Evolutionary conservation across 2,888 invertebrate species (phyloP), one percentile per base, ranked within the genome.

Genomic region (Tenthredo amoena): DNA sequence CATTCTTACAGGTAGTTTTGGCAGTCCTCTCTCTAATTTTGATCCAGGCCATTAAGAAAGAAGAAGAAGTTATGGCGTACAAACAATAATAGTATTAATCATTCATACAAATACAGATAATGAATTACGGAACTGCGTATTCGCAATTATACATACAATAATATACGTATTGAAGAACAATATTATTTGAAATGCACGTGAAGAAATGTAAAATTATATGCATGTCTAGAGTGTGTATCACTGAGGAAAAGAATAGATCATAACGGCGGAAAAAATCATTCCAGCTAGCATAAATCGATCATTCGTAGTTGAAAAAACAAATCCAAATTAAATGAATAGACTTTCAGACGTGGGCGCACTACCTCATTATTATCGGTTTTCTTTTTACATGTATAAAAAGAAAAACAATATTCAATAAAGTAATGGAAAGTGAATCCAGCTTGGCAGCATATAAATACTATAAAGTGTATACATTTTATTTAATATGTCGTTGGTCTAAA

Each of bases 41-140:
- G 18, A 95, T 96, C 12, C 96, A 96, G 93, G 97, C 97, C 1
- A 95, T 97, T 43, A 96, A 96, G 91, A 97, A 96, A 91, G 97
- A 97, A 94, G 96, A 97, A 88, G 95, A 96, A 4, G 94, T 93
- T 86, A 95, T 95, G 0, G 94, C 94, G 12, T 96, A 94, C 89
- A 95, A 95, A 89, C 94, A 93, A 87, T 93, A 93, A 86, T 50
- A 72, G 43, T 72, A 43, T 72, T 18, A n/a, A 72, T 72, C 72
- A 37, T 43, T 40, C 37, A 21, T 62, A 26, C 26, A 26, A 26
- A 62, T 62, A 62, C 26, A 62, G 26, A 26, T 62, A 62, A 26
- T 62, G 21, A 62, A 21, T 62, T 62, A 26, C 10, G 26, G 2
- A 26, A 62, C 12, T 62, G 62, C 26, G 26, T 62, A 26, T 37